Conservation (phyloP, 2,888 invertebrate species). For the Romanomermis culicivorax region DNA sequence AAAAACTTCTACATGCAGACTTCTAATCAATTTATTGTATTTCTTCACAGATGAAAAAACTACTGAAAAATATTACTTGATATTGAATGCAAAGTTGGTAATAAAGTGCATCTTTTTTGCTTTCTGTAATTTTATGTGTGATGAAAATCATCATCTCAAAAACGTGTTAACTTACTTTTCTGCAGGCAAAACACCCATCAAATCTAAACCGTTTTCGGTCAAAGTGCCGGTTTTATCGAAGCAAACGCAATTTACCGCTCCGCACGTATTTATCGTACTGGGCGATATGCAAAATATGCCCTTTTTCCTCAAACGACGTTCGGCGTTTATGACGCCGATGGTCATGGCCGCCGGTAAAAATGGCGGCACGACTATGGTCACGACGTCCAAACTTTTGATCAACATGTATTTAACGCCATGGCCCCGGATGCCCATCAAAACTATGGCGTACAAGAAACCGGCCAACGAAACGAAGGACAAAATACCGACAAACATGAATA, state of each 20-base stretch:
- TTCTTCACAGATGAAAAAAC: no score
- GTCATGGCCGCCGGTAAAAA: slow-evolving; percentile 52
- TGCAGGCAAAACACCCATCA: slow-evolving; percentile 12
- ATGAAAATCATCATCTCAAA: no score
- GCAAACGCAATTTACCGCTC: slow-evolving; percentile 31
- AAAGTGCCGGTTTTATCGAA: slow-evolving; percentile 35
- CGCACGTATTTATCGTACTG: slow-evolving; percentile 35
- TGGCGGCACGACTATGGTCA: slow-evolving; percentile 79
- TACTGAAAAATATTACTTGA: no score
- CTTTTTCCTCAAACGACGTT: slow-evolving; percentile 31
- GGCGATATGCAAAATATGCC: slow-evolving; percentile 36
- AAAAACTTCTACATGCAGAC: no score
- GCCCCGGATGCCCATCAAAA: slow-evolving; percentile 46
- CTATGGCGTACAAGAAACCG: slow-evolving; percentile 67
- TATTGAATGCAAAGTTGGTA: no score
- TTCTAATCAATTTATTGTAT: no score
- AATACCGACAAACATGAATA: slow-evolving; percentile 51
- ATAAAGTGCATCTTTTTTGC: no score
- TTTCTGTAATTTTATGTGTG: no score
- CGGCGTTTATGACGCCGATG: slow-evolving; percentile 34
- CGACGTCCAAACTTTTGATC: slow-evolving; percentile 59
- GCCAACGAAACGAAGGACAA: slow-evolving; percentile 52
- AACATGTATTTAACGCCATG: slow-evolving; percentile 37
- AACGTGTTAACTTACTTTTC: no score
- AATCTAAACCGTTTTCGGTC: slow-evolving; percentile 28